phyloP scores from a whole-genome alignment of 2,113 vertebrate species.

The Alectura lathami region DNA sequence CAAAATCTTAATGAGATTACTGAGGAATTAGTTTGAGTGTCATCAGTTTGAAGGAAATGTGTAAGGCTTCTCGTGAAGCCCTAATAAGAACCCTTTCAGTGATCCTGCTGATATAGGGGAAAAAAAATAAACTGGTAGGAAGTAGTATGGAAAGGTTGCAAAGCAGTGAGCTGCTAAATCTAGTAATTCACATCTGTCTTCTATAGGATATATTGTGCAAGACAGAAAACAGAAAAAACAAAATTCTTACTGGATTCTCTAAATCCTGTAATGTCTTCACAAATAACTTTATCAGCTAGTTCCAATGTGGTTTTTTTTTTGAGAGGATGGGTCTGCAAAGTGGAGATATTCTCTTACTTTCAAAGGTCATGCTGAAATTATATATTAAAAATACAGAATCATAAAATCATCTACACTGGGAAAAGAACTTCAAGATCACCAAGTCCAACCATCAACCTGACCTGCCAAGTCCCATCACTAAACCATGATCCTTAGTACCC shows the following conservation, averaged over 20 bases:
- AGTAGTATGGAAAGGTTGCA: neutral
- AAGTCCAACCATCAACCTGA: neutral
- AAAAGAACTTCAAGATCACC: neutral
- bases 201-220: too few species aligned
- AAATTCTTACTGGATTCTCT: neutral
- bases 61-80: neutral
- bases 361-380: neutral
- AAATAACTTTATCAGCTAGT: neutral
- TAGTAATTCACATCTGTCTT: neutral
- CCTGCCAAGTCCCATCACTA: neutral
- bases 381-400: neutral
- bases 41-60: neutral
- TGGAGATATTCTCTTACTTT: accelerated
- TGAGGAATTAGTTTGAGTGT: neutral
- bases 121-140: neutral
- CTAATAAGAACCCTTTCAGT: neutral
- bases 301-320: neutral
- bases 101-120: neutral
- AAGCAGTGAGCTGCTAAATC: neutral
- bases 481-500: neutral
- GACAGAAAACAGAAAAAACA: neutral
- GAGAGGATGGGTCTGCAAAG: neutral
- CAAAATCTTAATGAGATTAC: neutral
- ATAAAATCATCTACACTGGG: neutral
- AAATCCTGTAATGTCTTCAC: neutral